Base-by-base conservation (phyloP, 2,888 invertebrate genomes). In the Clostera curtula region DNA sequence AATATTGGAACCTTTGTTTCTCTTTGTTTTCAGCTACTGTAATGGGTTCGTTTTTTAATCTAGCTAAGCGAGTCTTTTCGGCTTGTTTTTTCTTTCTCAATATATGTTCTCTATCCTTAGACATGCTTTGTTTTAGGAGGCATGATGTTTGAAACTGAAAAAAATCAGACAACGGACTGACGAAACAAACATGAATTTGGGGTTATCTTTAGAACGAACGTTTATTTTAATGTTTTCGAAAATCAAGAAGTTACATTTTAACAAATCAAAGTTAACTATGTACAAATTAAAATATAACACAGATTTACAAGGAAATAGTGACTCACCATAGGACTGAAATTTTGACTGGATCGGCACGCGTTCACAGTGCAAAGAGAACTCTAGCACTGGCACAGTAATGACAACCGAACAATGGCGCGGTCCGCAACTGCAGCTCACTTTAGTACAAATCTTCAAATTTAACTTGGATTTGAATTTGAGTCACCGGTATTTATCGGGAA, bases 31-130 rank as follows among this genome's bases (percentile, higher is more conserved):
- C 35, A 3, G 34, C 29, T 36, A 36, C 33, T 38, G 34, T 37
- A 24, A 40, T 34, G 19, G 22, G 43, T 33, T 44, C 37, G 12
- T 32, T 41, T 44, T 40, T 44, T 28, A 43, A 38, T 38, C 22
- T 43, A 2, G 21, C 32, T 9, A 40, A 40, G 26, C 41, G 35
- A 34, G 34, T 35, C 33, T 45, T 45, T 34, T 38, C 34, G 25
- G 34, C 40, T 41, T 39, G 33, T 34, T 29, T 34, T 16, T 40
- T 40, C 15, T 41, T 40, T 40, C 33, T 29, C 17, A 36, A 24
- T 31, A 28, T 28, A 9, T 34, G 28, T 36, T 40, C 31, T 13
- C 31, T 34, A 21, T 25, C 16, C 19, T n/a, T n/a, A n/a, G n/a
- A n/a, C n/a, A n/a, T 29, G 16, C 14, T 31, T 32, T 6, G 19